Base-by-base conservation (phyloP, 1,140 invertebrate genomes). In the Diabrotica undecimpunctata region DNA sequence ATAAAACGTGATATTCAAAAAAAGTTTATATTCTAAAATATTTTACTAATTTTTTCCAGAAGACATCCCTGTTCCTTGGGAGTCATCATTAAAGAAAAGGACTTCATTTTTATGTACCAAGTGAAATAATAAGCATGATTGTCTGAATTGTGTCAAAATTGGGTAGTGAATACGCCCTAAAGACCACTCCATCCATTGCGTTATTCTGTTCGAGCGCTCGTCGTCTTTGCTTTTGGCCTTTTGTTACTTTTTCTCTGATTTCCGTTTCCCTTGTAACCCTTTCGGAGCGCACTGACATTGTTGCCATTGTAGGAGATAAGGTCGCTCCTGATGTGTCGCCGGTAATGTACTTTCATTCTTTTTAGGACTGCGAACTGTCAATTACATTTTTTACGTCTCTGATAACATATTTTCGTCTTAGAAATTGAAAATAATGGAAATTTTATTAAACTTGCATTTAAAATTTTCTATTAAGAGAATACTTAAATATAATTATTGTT, bases 251-350 rank as follows among this genome's bases (percentile, higher is more conserved):
- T 71, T 71, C 59, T 61, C 66, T 71, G 67, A 71, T 69, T 71
- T 71, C 69, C 69, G 69, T 64, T 71, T 68, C 61, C 63, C 64
- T 68, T 66, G 67, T 65, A 71, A 71, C 69, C 69, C 69, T 71
- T 71, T 69, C 62, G 65, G 36, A 61, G 59, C 41, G 59, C 51
- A 36, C 41, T 62, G 41, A 54, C 9, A 62, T 53, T 46, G 58
- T 60, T 46, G 7, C 36, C 61, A 62, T 62, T 62, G 61, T 62
- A 54, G 53, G 51, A 39, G 61, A 62, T 62, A 62, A 62, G 35
- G 53, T 62, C 37, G 61, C n/a, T 38, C 12, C 38, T 41, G 61
- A 60, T 60, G 58, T 41, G 58, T 46, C 58, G 10, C 46, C 25
- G 41, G 38, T 62, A 62, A 62, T 62, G 61, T 11, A 54, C 61